Evolutionary conservation across 2,888 invertebrate species (phyloP).

Genomic region (Caenorhabditis parvicauda): DNA sequence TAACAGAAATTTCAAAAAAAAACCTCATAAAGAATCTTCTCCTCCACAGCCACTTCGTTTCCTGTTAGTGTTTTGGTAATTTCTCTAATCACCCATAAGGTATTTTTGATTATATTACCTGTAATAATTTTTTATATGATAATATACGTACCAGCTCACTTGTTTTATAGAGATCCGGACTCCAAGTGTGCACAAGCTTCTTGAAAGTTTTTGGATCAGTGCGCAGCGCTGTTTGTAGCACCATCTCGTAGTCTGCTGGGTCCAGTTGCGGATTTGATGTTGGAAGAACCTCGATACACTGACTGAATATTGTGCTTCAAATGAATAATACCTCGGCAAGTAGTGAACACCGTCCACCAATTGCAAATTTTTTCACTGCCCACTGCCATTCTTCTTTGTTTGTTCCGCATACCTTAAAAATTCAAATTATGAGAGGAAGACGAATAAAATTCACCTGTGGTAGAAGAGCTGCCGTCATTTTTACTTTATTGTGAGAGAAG

Average conservation of each 20-base stretch:
- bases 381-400: constrained; percentile 59
- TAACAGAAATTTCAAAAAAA: not conserved
- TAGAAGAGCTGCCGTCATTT: constrained; percentile 28
- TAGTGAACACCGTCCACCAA: constrained; percentile 22
- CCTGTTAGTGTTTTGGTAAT: constrained; percentile 3
- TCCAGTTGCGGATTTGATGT: constrained; percentile 54
- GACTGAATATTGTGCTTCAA: constrained; percentile 26
- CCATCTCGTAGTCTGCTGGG: constrained; percentile 55
- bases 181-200: constrained; percentile 48
- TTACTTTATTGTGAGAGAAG: constrained; percentile 27
- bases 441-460: not conserved
- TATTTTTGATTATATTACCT: constrained; percentile 37
- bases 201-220: constrained; percentile 41
- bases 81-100: constrained; percentile 23
- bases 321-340: constrained; percentile 27
- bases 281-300: constrained; percentile 55
- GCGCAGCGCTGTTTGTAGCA: constrained; percentile 35
- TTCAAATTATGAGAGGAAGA: not conserved
- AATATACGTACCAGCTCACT: constrained; percentile 10
- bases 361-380: constrained; percentile 53
- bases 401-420: constrained; percentile 42
- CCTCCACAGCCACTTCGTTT: constrained; percentile 4
- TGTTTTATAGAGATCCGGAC: constrained; percentile 55
- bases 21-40: constrained; percentile 5
- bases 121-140: constrained; percentile 4